Base-by-base conservation (phyloP, 1,140 invertebrate genomes). In the Drosophila lacertosa region DNA sequence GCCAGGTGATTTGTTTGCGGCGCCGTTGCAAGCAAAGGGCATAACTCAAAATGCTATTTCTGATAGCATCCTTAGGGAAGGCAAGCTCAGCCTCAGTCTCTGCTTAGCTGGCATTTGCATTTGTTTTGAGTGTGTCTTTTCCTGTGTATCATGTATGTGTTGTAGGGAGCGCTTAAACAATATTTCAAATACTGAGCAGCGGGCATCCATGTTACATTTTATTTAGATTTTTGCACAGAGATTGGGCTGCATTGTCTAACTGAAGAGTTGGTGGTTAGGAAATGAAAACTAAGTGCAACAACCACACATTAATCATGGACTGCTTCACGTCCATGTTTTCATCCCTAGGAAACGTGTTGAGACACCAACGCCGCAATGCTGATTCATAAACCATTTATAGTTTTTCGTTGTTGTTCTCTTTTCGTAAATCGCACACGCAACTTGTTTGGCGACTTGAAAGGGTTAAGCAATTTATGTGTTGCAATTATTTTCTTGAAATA, bases 341-440 rank as follows among this genome's bases (percentile, higher is more conserved):
- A 15, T 16, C 20, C 33, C 9, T 15, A 16, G 16, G 24, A 16
- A 77, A 60, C 45, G 70, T 74, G 74, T 64, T 67, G 80, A 84
- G 74, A 81, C 72, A 45, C 62, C 35, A 65, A 44, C 76, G 45
- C 33, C 26, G 24, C 13, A 24, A 35, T 44, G 10, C 81, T 79
- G 80, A 84, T 86, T 84, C 80, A 84, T 84, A 84, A 80, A 72
- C 81, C 81, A 86, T 84, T 60, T 86, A 84, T 84, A 84, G 81
- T 77, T 86, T 86, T 64, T 26, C 53, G 15, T 62, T 60, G 35
- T 59, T 58, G 48, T 50, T 60, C 44, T 51, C 33, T 20, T 32
- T 53, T 53, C 45, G 47, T 59, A 45, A 67, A 40, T 66, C 53
- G 60, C 55, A 53, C 53, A 59, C 67, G 66, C 72, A 62, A 60